A percentile compares a stretch with the other conserved stretches of the same genome.
Conservation (phyloP, 2,797 vertebrate species). For the Aphelocoma californica region DNA sequence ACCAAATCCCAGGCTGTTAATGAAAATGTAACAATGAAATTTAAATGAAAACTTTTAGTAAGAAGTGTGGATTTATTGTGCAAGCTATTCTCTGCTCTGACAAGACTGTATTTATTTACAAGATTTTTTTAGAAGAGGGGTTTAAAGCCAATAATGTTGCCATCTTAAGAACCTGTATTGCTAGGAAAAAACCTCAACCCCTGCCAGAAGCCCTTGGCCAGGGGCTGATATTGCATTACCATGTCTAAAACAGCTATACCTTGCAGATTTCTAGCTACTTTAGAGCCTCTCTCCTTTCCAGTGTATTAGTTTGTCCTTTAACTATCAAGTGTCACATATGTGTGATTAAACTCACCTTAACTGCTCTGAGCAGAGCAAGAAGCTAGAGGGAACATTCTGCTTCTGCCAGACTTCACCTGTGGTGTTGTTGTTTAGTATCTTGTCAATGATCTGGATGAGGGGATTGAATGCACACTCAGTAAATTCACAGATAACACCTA, state of each 20-base stretch:
- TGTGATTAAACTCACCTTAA: background rate
- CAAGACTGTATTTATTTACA: background rate
- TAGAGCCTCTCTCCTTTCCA: background rate
- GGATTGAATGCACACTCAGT: background rate
- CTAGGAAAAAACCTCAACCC: background rate
- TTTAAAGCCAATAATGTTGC: background rate
- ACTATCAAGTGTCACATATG: too few species aligned
- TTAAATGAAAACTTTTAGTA: background rate
- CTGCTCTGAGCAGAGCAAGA: background rate
- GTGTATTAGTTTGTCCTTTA: background rate
- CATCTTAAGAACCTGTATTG: background rate
- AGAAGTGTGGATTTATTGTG: background rate
- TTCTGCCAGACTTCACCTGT: background rate
- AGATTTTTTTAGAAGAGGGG: background rate
- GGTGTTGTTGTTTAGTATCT: background rate
- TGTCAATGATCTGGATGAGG: background rate
- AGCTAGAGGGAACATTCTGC: fast-evolving
- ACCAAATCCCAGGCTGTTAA: background rate
- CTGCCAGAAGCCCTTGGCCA: background rate
- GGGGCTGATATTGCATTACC: background rate
- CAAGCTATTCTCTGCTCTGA: background rate
- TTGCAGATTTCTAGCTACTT: background rate
- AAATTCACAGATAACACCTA: background rate
- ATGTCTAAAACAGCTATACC: background rate
- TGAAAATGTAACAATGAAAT: background rate